Evolutionary conservation across 2,797 vertebrate species (phyloP), one percentile per base, ranked within the genome.

Genomic region (Pantherophis vulpinus): DNA sequence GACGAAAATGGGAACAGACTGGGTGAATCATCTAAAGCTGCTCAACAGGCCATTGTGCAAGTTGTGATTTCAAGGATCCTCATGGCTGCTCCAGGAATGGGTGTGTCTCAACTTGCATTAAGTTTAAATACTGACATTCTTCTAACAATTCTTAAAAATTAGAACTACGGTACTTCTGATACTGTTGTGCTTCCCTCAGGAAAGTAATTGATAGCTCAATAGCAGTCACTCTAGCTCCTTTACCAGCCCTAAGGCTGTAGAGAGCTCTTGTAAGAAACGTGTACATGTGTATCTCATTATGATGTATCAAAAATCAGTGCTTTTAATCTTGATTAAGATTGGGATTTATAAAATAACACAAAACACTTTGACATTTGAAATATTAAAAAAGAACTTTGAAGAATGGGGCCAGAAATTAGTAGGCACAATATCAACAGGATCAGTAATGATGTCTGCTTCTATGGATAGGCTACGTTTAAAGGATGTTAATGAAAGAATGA

Each of bases 1-100:
- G 99, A 99, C 66, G 99, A 99, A 96, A 98, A 99, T 0, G 99
- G 99, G 93, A 98, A 98, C 96, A 98, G 99, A 93, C 94, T 99
- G 97, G 99, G 99, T 92, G 99, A 99, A 97, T 99, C 99, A 0
- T 96, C 98, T 0, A 99, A 98, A 42, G 99, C 99, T 42, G 99
- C 99, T 9, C 98, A 99, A 96, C 99, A 99, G 96, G 99, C 99
- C 1, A 99, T 99, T 94, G 97, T 98, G n/a, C 99, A 99, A 95
- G 99, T 99, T 56, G 99, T 99, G 88, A 96, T 99, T 94, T 99
- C 99, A 94, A 98, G 99, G 97, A 99, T 99, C 94, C 99, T 99
- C 95, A 99, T 99, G 99, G 99, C 99, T 42, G 98, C 98, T 93
- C 99, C 99, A 14, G 99, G 99, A 98, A 99, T 99, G 99, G 99